Conservation (phyloP, 2,113 vertebrate species). For the Morone chrysops region DNA sequence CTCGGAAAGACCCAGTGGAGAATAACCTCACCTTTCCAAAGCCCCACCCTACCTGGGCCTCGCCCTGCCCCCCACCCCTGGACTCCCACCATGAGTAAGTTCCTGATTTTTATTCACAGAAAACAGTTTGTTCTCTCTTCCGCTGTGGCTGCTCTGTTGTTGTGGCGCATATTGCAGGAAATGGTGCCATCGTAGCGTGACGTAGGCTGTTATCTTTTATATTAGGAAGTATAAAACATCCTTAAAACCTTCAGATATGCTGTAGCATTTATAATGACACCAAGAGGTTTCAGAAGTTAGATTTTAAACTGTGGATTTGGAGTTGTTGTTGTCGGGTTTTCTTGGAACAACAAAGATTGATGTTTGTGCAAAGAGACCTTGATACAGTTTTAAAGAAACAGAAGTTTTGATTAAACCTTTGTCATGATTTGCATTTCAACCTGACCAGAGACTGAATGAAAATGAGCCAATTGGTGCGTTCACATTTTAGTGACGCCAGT, state of each 20-base stretch:
- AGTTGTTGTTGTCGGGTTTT: not conserved
- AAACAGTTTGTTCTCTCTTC: not conserved
- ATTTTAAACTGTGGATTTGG: not conserved
- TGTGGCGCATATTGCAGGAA: not conserved
- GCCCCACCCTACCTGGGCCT: constrained; percentile 66
- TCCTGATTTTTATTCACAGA: not conserved
- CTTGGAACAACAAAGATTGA: not conserved
- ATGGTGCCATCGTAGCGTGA: not conserved
- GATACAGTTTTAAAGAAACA: no score
- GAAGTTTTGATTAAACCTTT: no score
- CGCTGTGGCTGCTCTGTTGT: not conserved
- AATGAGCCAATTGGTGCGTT: no score
- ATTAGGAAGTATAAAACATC: not conserved
- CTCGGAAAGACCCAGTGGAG: constrained; percentile 80
- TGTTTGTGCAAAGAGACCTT: not conserved
- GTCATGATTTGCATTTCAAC: not conserved
- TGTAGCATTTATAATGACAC: rapidly evolving
- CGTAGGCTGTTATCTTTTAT: not conserved
- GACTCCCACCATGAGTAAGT: constrained; percentile 85
- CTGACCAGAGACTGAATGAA: not conserved
- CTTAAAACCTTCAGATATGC: no score
- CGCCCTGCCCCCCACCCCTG: constrained; percentile 55
- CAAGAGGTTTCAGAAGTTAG: not conserved
- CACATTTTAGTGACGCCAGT: not conserved
- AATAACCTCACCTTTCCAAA: constrained; percentile 80